Evolutionary conservation across 2,888 invertebrate genomes (phyloP), one percentile per base, ranked within the genome.

Genomic region (Eristalis intricaria): DNA sequence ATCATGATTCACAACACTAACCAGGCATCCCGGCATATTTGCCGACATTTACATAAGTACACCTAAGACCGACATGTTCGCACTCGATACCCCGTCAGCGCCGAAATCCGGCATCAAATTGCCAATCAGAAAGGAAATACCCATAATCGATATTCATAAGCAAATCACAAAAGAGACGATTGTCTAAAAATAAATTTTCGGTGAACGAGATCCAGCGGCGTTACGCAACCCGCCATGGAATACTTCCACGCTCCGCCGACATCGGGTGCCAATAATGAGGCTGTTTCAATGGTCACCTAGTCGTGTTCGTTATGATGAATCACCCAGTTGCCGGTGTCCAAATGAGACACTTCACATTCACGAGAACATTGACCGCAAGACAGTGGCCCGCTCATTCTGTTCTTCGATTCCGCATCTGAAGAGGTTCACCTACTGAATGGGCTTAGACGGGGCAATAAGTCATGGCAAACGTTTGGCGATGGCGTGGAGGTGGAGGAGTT

Each of bases 381-480:
- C 1, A 63, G 22, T 61, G 40, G 7, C 40, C 35, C 7, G 58
- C 43, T 58, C 13, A 23, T 35, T 58, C 58, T 58, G n/a, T 32
- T 5, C 19, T 0, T 40, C 13, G 29, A 43, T 43, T 73, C 63
- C 40, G 71, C 43, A 61, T 63, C 61, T 73, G 38, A 61, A 71
- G 71, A 61, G 71, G 71, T 70, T 61, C 26, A 43, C 38, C 71
- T 63, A 63, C 43, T 73, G 43, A 63, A 63, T 71, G 32, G 71
- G 7, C 19, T 32, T 32, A 50, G 56, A 13, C 0, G 29, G 4
- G 43, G n/a, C 43, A 43, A 8, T 19, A 19, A 50, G 19, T 19
- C 19, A 50, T 22, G 7, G 5, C n/a, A n/a, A 32, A 5, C n/a
- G 43, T 8, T 22, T 19, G 26, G 26, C 19, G 50, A 50, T 19